Conservation (phyloP, 2,113 vertebrate species). For the Psittacus erithacus region DNA sequence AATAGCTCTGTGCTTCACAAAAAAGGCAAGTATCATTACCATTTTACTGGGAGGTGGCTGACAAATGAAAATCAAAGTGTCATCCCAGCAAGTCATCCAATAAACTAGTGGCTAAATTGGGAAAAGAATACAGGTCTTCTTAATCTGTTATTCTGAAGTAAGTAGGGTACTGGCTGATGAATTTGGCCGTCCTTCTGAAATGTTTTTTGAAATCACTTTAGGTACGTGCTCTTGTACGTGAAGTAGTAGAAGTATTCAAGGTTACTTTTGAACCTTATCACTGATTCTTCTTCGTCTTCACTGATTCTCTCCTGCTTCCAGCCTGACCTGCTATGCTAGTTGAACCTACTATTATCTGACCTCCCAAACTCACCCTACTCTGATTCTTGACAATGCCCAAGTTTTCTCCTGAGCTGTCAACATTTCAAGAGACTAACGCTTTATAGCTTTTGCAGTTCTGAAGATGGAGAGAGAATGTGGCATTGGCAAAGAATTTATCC, state of each 20-base stretch:
- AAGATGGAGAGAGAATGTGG: neutral
- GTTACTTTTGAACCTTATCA: neutral
- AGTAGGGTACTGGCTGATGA: neutral
- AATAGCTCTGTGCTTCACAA: neutral
- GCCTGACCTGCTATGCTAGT: neutral
- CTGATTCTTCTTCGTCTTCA: neutral
- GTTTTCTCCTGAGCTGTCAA: neutral
- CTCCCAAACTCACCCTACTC: neutral
- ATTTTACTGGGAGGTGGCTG: neutral
- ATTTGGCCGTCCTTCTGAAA: neutral
- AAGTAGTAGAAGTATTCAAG: neutral
- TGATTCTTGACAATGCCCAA: neutral
- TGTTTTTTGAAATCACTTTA: neutral
- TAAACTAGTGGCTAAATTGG: neutral
- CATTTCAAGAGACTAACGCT: neutral
- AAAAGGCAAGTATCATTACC: neutral
- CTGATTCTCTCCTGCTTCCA: neutral
- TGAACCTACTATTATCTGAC: neutral
- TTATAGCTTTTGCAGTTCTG: neutral
- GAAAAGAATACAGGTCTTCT: neutral
- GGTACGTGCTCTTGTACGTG: neutral
- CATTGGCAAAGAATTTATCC: neutral
- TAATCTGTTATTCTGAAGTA: neutral
- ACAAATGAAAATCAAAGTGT: neutral
- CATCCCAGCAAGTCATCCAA: neutral